Conservation (phyloP, 2,113 vertebrate genomes). For the Eubucco bourcierii region DNA sequence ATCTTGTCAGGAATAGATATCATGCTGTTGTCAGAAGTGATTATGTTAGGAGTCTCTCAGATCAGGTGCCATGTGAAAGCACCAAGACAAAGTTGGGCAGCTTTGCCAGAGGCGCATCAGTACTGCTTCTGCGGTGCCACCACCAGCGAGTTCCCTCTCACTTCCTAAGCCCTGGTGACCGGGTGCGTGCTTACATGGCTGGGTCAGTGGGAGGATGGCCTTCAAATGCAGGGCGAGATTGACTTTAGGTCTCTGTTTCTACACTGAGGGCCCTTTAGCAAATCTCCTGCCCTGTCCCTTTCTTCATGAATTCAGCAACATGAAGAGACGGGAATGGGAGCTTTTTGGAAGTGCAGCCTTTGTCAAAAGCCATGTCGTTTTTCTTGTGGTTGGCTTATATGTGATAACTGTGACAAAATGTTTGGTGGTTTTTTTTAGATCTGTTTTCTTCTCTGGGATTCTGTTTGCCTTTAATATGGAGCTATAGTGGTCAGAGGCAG, state of each 20-base stretch:
- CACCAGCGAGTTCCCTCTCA: rapidly evolving
- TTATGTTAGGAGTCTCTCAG: background rate
- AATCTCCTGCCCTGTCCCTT: background rate
- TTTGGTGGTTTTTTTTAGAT: background rate
- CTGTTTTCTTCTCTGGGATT: background rate
- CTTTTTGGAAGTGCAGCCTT: background rate
- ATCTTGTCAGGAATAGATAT: background rate
- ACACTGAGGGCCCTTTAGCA: background rate
- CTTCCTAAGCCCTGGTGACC: no score
- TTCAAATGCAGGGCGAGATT: background rate
- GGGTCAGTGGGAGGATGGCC: background rate
- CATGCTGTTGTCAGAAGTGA: background rate
- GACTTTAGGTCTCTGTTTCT: background rate
- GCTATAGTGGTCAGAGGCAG: background rate
- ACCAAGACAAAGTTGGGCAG: background rate
- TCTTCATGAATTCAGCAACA: rapidly evolving
- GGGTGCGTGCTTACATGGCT: background rate
- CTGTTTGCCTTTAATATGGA: background rate
- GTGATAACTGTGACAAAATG: rapidly evolving
- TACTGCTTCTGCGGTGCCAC: rapidly evolving
- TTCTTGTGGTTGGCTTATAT: background rate
- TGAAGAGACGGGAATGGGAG: background rate
- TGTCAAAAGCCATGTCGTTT: background rate
- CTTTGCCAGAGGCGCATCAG: background rate
- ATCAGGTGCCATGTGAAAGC: rapidly evolving